These are phyloP conservation scores for Artemisiospiza belli DNA, from an alignment of 2,113 vertebrate genomes.

Conservation along the genomic window DNA sequence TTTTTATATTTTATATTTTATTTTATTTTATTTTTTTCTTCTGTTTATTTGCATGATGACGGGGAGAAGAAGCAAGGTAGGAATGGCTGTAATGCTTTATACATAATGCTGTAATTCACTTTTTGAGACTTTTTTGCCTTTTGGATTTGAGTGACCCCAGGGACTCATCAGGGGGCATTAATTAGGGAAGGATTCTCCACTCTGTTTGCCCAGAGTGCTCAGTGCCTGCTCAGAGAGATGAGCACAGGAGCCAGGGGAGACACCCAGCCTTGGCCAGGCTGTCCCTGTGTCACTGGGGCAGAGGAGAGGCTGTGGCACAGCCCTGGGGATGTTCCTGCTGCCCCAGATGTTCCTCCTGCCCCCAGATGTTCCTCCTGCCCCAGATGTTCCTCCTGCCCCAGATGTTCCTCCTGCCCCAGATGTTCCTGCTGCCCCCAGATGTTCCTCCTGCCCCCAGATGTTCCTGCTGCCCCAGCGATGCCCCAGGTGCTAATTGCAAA, in stretches of 20 bases:
- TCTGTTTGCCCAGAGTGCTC: neutral
- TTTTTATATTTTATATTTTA: no score
- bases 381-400: neutral
- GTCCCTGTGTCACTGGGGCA: no score
- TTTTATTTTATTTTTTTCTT: neutral
- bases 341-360: no score
- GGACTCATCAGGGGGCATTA: neutral
- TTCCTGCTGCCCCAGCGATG: neutral
- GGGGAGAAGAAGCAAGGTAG: neutral
- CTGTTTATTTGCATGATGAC: neutral
- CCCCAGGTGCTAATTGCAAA: neutral
- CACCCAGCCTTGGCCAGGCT: no score
- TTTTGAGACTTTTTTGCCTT: neutral
- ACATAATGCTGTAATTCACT: neutral
- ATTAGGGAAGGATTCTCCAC: neutral
- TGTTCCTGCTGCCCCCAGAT: no score
- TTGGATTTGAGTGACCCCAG: neutral
- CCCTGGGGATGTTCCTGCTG: no score
- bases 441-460: neutral
- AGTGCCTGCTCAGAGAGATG: no score
- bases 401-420: neutral
- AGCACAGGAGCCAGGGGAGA: neutral
- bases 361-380: neutral
- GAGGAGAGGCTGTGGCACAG: no score
- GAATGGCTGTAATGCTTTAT: neutral